A percentile compares a stretch with the other conserved stretches of the same genome.
phyloP scores from a whole-genome alignment of 2,113 vertebrate genomes.

The Eolophus roseicapilla region DNA sequence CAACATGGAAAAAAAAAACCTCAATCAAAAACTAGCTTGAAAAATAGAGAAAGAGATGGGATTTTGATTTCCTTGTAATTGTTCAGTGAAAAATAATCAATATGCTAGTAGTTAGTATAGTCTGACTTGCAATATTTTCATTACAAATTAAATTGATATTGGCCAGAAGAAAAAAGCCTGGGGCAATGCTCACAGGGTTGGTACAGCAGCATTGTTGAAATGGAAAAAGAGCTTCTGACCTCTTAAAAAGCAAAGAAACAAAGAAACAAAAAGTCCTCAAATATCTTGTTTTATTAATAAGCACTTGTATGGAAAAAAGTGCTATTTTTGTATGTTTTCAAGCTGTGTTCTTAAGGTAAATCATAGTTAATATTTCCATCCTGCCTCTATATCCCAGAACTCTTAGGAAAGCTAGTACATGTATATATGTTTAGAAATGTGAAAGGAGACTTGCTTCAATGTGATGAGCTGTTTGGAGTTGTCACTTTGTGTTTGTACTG shows the following conservation, averaged over 20 bases:
- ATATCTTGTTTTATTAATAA: not conserved
- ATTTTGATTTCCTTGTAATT: constrained; percentile 16
- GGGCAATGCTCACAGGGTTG: not conserved
- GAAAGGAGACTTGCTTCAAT: not conserved
- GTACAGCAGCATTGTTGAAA: not conserved
- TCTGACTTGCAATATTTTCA: not conserved
- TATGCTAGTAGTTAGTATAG: not conserved
- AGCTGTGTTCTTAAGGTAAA: not conserved
- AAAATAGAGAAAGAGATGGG: not conserved
- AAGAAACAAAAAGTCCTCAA: not conserved
- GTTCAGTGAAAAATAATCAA: not conserved
- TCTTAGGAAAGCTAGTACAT: not conserved
- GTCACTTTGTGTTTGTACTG: not conserved
- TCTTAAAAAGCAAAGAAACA: not conserved
- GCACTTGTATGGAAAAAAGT: not conserved
- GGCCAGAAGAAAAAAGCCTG: not conserved
- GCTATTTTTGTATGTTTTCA: not conserved
- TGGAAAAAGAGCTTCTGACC: not conserved
- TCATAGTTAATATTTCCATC: not conserved
- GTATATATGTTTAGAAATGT: not conserved
- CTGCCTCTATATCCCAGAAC: not conserved
- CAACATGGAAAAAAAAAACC: not conserved
- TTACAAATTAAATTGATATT: constrained; percentile 9
- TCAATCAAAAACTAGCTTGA: not conserved
- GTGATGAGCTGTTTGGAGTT: not conserved